Evolutionary conservation across 2,797 vertebrate species (phyloP).

Genomic region (Rachycentron canadum): DNA sequence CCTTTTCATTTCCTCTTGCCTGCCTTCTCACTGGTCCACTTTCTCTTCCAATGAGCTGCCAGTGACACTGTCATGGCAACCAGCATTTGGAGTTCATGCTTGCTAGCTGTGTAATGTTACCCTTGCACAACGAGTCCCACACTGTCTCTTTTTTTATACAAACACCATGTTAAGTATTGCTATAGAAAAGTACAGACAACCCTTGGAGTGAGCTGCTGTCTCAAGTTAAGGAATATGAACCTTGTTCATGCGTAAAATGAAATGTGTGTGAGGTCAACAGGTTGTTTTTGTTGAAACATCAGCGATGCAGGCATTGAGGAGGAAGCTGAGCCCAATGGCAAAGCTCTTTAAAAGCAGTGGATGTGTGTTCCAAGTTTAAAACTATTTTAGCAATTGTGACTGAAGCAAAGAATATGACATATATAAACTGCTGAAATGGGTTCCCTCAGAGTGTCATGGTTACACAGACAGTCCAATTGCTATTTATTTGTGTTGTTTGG

Average conservation of each 20-base stretch:
- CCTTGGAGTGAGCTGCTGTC: neutral
- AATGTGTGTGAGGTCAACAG: neutral
- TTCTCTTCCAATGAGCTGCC: neutral
- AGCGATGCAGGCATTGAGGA: neutral
- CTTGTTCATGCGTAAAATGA: neutral
- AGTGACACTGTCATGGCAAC: constrained; percentile 74
- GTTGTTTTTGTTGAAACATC: neutral
- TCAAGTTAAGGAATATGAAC: constrained; percentile 7
- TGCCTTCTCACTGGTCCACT: neutral
- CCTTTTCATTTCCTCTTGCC: constrained; percentile 48
- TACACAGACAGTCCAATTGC: neutral
- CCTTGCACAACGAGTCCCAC: constrained; percentile 16
- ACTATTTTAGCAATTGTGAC: neutral
- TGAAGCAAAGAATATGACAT: neutral
- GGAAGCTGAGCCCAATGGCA: neutral
- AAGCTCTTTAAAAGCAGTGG: neutral
- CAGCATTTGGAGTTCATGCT: constrained; percentile 31
- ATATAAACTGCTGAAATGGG: neutral
- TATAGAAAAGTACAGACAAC: constrained; percentile 1
- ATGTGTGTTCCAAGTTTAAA: neutral
- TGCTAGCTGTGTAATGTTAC: constrained; percentile 1
- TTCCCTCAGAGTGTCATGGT: neutral
- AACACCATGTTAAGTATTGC: neutral
- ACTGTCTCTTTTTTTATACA: neutral
- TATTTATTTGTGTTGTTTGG: neutral